Evolutionary conservation across 2,113 vertebrate genomes (phyloP).

Genomic region (Larimichthys crocea): DNA sequence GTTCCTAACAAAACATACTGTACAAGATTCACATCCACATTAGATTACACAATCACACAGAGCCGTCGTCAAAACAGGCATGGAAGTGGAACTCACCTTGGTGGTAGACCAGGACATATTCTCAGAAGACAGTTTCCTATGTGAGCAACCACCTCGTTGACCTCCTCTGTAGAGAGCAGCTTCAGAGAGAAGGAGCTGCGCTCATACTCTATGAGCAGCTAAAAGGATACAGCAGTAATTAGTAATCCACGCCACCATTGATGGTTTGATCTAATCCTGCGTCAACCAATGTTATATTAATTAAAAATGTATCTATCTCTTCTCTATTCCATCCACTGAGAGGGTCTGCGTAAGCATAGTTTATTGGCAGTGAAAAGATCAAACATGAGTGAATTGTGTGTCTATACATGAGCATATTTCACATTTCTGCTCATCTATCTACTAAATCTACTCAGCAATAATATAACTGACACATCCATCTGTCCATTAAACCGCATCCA

Average conservation of each 20-base stretch:
- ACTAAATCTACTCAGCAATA: background rate
- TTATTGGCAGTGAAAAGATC: background rate
- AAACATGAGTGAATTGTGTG: background rate
- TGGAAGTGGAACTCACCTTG: slow-evolving; percentile 84
- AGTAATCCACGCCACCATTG: background rate
- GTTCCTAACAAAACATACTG: background rate
- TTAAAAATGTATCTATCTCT: background rate
- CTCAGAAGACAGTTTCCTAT: slow-evolving; percentile 92
- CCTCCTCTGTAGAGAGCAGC: slow-evolving; percentile 90
- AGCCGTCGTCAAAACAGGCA: background rate
- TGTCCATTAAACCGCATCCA: slow-evolving; percentile 16
- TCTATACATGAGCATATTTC: background rate
- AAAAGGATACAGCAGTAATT: slow-evolving; percentile 45
- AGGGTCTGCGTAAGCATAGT: no score
- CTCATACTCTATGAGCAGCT: slow-evolving; percentile 94
- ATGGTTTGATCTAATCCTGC: background rate
- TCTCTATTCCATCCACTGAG: background rate
- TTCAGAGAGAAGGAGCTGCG: slow-evolving; percentile 90
- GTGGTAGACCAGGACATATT: slow-evolving; percentile 93
- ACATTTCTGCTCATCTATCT: background rate
- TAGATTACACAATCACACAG: background rate
- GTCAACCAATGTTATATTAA: background rate
- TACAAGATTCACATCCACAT: slow-evolving; percentile 7
- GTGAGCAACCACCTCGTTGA: slow-evolving; percentile 92
- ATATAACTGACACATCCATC: slow-evolving; percentile 13